A percentile compares a stretch with the other conserved stretches of the same genome.
phyloP scores from a whole-genome alignment of 2,797 vertebrate species.

The Luscinia luscinia region DNA sequence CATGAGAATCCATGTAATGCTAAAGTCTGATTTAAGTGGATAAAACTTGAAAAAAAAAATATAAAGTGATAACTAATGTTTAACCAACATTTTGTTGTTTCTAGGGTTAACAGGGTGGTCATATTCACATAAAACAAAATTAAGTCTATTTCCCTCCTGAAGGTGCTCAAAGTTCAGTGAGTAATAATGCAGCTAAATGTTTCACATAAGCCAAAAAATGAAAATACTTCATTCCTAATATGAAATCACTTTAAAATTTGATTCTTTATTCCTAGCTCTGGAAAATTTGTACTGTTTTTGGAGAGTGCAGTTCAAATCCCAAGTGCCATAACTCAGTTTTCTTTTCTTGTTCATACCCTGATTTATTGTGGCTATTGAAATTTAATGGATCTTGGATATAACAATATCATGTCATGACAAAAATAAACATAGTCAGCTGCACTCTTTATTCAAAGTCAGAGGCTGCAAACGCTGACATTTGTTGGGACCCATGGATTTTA shows the following conservation, averaged over 20 bases:
- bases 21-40: neutral
- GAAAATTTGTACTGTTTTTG: neutral
- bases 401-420: neutral
- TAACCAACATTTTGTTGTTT: neutral
- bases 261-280: neutral
- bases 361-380: neutral
- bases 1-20: neutral
- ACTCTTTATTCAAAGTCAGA: neutral
- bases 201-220: neutral
- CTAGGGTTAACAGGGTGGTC: neutral
- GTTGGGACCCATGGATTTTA: neutral
- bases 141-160: neutral
- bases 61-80: neutral
- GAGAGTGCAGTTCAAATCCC: neutral
- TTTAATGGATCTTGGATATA: neutral
- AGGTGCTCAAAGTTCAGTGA: neutral
- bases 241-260: neutral
- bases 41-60: neutral
- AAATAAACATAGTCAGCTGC: neutral
- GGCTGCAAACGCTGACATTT: neutral
- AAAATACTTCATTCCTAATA: neutral
- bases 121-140: neutral
- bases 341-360: neutral
- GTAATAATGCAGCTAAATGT: neutral
- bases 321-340: neutral